Evolutionary conservation across 2,888 invertebrate genomes (phyloP).

Genomic region (Ophioninae sp.): DNA sequence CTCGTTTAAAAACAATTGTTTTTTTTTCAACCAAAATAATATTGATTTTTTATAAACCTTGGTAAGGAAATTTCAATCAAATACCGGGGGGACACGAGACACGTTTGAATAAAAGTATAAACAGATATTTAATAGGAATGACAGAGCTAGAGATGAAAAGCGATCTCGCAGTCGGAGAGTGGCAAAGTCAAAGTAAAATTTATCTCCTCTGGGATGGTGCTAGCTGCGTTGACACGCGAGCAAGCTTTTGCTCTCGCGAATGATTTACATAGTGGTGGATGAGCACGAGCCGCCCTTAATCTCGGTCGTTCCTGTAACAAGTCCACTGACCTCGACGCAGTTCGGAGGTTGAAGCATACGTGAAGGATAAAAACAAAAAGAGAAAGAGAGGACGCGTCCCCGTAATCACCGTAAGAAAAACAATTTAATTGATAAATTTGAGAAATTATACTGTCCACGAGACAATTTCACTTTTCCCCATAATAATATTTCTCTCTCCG

Average conservation of each 20-base stretch:
- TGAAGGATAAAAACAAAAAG: constrained; percentile 10
- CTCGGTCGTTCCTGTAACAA: constrained; percentile 56
- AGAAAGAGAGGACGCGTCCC: constrained; percentile 25
- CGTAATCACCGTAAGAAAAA: constrained; percentile 28
- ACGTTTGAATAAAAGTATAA: background rate
- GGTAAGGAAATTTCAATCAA: constrained; percentile 6
- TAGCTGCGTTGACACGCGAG: constrained; percentile 57
- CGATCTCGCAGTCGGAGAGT: constrained; percentile 46
- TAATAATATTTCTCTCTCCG: constrained; percentile 22
- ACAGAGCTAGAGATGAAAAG: constrained; percentile 41
- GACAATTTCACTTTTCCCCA: constrained; percentile 10
- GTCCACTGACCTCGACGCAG: constrained; percentile 32
- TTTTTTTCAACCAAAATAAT: background rate
- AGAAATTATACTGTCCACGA: constrained; percentile 47
- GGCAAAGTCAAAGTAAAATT: constrained; percentile 69
- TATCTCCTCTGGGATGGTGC: constrained; percentile 66
- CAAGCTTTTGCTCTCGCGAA: constrained; percentile 63
- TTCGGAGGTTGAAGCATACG: constrained; percentile 25
- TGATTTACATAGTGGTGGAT: constrained; percentile 61
- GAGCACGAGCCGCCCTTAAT: constrained; percentile 60
- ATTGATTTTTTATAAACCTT: background rate
- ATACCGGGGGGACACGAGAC: background rate
- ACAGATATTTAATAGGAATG: background rate
- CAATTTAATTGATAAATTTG: constrained; percentile 50
- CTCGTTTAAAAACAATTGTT: background rate